A percentile compares a stretch with the other conserved stretches of the same genome.
Evolutionary conservation across 1,140 invertebrate species (phyloP).

Genomic region (Mercenaria mercenaria): DNA sequence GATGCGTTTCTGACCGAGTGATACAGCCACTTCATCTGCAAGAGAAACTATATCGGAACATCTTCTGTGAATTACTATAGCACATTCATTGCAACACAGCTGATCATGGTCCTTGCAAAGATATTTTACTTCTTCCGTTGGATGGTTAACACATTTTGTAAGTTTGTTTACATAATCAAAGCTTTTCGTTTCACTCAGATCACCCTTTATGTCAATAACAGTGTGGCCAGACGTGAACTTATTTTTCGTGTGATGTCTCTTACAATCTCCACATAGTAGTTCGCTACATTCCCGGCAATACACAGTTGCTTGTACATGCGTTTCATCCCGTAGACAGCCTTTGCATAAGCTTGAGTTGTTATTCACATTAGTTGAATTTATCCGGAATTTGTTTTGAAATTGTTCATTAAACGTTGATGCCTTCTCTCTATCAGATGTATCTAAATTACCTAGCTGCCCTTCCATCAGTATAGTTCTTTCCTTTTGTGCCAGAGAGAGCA

Average conservation of each 20-base stretch:
- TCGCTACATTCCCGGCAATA: constrained; percentile 26
- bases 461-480: too few species aligned
- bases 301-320: neutral
- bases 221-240: neutral
- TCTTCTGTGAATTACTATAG: neutral
- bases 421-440: too few species aligned
- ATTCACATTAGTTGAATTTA: too few species aligned
- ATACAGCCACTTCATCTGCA: too few species aligned
- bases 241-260: neutral
- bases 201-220: neutral
- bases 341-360: too few species aligned
- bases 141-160: neutral
- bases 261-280: neutral
- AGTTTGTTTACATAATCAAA: neutral
- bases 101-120: constrained; percentile 27
- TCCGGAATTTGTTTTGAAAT: too few species aligned
- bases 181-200: neutral
- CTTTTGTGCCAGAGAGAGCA: too few species aligned
- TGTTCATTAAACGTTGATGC: too few species aligned
- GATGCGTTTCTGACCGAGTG: neutral
- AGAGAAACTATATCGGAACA: neutral
- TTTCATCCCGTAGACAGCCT: neutral
- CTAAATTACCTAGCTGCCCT: too few species aligned
- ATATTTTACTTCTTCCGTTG: neutral
- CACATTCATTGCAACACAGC: constrained; percentile 36